Evolutionary conservation across 2,797 vertebrate species (phyloP).

Genomic region (Fistularia tabacaria): DNA sequence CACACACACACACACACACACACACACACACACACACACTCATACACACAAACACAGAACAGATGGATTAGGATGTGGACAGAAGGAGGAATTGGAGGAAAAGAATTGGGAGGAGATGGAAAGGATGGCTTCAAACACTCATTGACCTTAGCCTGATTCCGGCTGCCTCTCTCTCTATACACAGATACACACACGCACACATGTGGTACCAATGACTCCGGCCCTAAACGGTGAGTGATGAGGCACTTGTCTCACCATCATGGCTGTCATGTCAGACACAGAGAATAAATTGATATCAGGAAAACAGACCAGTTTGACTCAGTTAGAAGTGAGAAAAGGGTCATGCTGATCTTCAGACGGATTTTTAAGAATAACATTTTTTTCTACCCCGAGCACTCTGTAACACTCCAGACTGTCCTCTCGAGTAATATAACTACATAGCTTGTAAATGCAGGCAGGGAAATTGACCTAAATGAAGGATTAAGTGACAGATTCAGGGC

Average conservation of each 20-base stretch:
- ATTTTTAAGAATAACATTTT: conserved; percentile 3
- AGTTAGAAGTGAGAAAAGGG: conserved; percentile 3
- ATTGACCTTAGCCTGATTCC: conserved; percentile 47
- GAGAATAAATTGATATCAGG: conserved; percentile 38
- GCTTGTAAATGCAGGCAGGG: no score
- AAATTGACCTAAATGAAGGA: no score
- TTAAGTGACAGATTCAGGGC: no score
- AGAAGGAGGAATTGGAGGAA: conserved; percentile 35
- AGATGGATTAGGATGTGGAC: conserved; percentile 48
- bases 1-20: conserved; percentile 2
- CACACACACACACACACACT: conserved; percentile 2
- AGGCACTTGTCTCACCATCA: conserved; percentile 49
- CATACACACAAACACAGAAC: conserved; percentile 3
- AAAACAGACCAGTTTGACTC: conserved; percentile 20
- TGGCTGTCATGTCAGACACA: conserved; percentile 46
- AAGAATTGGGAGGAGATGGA: conserved; percentile 29
- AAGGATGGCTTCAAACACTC: conserved; percentile 27
- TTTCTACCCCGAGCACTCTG: background rate
- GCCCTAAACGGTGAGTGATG: conserved; percentile 43
- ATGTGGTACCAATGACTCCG: background rate
- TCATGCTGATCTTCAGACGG: conserved; percentile 2
- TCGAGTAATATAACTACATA: no score
- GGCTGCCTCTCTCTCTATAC: conserved; percentile 5
- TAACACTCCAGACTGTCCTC: background rate
- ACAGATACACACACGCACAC: background rate